A percentile compares a stretch with the other conserved stretches of the same genome.
Conservation (phyloP, 2,888 invertebrate genomes). For the Cheilosia impressa region DNA sequence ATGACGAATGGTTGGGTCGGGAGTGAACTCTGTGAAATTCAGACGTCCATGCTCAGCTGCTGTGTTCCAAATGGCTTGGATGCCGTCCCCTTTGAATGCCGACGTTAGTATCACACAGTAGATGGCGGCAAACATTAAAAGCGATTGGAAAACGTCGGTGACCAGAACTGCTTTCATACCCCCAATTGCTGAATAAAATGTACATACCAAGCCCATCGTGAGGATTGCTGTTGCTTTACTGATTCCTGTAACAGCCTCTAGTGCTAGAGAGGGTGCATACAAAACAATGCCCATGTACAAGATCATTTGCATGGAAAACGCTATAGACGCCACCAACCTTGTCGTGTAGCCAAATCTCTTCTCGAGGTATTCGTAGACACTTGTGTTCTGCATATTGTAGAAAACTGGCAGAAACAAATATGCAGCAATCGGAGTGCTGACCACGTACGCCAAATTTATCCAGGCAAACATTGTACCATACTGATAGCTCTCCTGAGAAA, state of each 20-base stretch:
- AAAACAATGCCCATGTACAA: slow-evolving; percentile 96
- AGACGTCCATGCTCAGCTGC: slow-evolving; percentile 89
- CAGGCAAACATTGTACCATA: slow-evolving; percentile 91
- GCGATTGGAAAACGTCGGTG: slow-evolving; percentile 93
- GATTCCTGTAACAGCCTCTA: slow-evolving; percentile 93
- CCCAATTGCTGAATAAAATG: slow-evolving; percentile 94
- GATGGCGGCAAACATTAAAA: slow-evolving; percentile 93
- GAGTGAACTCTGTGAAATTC: slow-evolving; percentile 87
- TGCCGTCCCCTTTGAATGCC: slow-evolving; percentile 88
- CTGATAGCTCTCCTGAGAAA: slow-evolving; percentile 93
- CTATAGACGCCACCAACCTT: slow-evolving; percentile 91
- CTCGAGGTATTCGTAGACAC: slow-evolving; percentile 97
- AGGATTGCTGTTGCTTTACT: slow-evolving; percentile 89
- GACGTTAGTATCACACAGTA: slow-evolving; percentile 91
- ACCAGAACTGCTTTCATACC: slow-evolving; percentile 96
- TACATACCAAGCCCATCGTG: slow-evolving; percentile 88
- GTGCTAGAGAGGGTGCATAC: slow-evolving; percentile 96
- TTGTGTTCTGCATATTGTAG: slow-evolving; percentile 91
- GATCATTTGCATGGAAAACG: slow-evolving; percentile 95
- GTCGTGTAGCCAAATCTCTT: slow-evolving; percentile 91
- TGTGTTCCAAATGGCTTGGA: slow-evolving; percentile 88
- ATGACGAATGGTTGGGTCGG: slow-evolving; percentile 92
- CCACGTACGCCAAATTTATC: slow-evolving; percentile 89
- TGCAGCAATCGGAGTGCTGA: slow-evolving; percentile 91
- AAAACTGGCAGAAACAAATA: slow-evolving; percentile 93